A percentile compares a stretch with the other conserved stretches of the same genome.
phyloP scores from a whole-genome alignment of 2,888 invertebrate genomes.

The Helicoverpa assulta region DNA sequence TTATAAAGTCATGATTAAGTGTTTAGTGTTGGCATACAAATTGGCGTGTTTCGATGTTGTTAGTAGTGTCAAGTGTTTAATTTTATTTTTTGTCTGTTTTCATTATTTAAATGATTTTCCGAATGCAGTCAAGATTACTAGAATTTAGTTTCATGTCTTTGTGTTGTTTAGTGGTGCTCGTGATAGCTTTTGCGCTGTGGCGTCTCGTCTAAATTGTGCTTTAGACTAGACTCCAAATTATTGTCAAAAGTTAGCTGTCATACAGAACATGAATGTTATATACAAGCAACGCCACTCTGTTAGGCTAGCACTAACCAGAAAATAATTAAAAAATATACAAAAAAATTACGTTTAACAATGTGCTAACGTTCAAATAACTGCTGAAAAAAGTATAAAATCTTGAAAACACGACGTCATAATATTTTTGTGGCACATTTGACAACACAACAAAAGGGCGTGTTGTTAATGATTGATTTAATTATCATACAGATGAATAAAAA shows the following conservation, averaged over 20 bases:
- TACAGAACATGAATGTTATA: no score
- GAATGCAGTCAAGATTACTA: neutral
- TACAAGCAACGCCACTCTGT: slow-evolving; percentile 11
- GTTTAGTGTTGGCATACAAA: slow-evolving; percentile 59
- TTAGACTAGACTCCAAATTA: neutral
- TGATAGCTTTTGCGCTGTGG: slow-evolving; percentile 28
- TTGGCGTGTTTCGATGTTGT: slow-evolving; percentile 23
- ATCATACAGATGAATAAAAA: neutral
- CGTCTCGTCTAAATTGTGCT: neutral
- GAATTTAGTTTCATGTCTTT: neutral
- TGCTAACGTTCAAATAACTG: slow-evolving; percentile 66
- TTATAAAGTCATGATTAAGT: slow-evolving; percentile 40
- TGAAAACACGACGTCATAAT: slow-evolving; percentile 48
- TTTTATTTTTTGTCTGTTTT: neutral
- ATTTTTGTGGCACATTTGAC: no score
- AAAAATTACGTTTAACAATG: slow-evolving; percentile 64
- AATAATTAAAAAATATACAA: slow-evolving; percentile 15
- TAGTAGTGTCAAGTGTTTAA: slow-evolving; percentile 5
- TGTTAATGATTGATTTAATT: slow-evolving; percentile 9
- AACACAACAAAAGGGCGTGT: slow-evolving; percentile 31
- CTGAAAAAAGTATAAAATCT: slow-evolving; percentile 64
- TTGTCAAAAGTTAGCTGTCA: neutral
- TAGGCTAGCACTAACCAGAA: slow-evolving; percentile 51
- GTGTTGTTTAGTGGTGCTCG: slow-evolving; percentile 10
- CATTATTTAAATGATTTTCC: neutral